These are phyloP conservation scores for Cryptocephalus primarius DNA, from an alignment of 2,888 invertebrate genomes.

Conservation along the genomic window DNA sequence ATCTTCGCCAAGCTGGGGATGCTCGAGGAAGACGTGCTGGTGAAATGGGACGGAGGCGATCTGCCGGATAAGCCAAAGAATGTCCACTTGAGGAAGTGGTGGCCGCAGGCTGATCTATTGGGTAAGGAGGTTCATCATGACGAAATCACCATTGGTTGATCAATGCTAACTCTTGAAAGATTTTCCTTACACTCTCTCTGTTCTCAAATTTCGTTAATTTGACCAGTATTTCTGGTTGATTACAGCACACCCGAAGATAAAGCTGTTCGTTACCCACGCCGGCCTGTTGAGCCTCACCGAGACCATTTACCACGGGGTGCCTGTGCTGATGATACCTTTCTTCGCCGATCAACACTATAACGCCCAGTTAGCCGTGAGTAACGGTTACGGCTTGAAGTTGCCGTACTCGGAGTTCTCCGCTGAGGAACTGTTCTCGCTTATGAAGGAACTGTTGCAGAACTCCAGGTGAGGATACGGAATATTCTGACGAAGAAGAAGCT, in stretches of 20 bases:
- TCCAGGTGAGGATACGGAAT: too few species aligned
- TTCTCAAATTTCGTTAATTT: too few species aligned
- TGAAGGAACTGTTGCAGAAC: too few species aligned
- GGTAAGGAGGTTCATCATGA: slow-evolving; percentile 24
- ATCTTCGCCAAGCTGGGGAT: slow-evolving; percentile 47
- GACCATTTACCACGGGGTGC: slow-evolving; percentile 39
- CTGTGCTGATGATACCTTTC: slow-evolving; percentile 42
- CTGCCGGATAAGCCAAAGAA: slow-evolving; percentile 29
- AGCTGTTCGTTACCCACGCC: slow-evolving; percentile 47
- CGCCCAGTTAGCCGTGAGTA: slow-evolving; percentile 33
- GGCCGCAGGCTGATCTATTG: slow-evolving; percentile 32
- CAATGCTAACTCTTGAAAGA: too few species aligned
- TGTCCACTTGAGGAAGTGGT: slow-evolving; percentile 30
- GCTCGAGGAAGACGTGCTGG: slow-evolving; percentile 51
- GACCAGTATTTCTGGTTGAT: background rate
- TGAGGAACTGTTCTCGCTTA: too few species aligned
- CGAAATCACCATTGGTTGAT: too few species aligned
- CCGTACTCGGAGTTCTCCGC: too few species aligned
- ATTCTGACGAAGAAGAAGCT: too few species aligned
- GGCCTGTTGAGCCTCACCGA: slow-evolving; percentile 48
- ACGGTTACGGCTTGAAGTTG: slow-evolving; percentile 16
- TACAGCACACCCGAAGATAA: slow-evolving; percentile 43
- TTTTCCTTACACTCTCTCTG: too few species aligned
- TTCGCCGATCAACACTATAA: slow-evolving; percentile 41
- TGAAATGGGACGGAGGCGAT: slow-evolving; percentile 49